These are phyloP conservation scores for Selenia dentaria DNA, from an alignment of 2,888 invertebrate genomes.

Conservation along the genomic window DNA sequence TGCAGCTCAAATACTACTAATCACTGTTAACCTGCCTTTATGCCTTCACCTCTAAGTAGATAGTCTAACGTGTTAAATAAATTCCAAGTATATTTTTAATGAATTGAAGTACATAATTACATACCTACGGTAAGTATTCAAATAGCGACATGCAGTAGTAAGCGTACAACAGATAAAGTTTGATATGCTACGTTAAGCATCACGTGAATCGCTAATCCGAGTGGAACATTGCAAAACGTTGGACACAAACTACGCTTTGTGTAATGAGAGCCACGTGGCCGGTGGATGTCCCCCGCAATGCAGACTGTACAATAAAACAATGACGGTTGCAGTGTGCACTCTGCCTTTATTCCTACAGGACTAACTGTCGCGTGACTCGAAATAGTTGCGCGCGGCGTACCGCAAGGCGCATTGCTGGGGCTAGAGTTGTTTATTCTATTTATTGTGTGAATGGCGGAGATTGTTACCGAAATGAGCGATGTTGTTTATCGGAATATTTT, in stretches of 20 bases:
- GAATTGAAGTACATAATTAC: too few species aligned
- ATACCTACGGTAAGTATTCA: too few species aligned
- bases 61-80: too few species aligned
- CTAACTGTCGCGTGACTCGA: constrained; percentile 75
- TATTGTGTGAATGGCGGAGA: constrained; percentile 45
- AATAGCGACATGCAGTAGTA: too few species aligned
- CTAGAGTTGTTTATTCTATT: constrained; percentile 61
- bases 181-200: constrained; percentile 70
- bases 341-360: constrained; percentile 77
- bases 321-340: constrained; percentile 68
- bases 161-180: constrained; percentile 58
- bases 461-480: constrained; percentile 48
- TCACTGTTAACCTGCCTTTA: too few species aligned
- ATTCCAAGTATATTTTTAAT: too few species aligned
- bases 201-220: constrained; percentile 73
- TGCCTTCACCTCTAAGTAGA: too few species aligned
- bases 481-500: too few species aligned
- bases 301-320: constrained; percentile 83
- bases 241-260: constrained; percentile 82
- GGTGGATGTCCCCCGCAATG: constrained; percentile 83
- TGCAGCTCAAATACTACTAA: too few species aligned
- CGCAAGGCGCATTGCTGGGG: constrained; percentile 59
- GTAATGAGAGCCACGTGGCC: constrained; percentile 84
- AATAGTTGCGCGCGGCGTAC: constrained; percentile 65
- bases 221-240: constrained; percentile 78